Evolutionary conservation across 2,113 vertebrate genomes (phyloP), one percentile per base, ranked within the genome.

Genomic region (Lontra canadensis): DNA sequence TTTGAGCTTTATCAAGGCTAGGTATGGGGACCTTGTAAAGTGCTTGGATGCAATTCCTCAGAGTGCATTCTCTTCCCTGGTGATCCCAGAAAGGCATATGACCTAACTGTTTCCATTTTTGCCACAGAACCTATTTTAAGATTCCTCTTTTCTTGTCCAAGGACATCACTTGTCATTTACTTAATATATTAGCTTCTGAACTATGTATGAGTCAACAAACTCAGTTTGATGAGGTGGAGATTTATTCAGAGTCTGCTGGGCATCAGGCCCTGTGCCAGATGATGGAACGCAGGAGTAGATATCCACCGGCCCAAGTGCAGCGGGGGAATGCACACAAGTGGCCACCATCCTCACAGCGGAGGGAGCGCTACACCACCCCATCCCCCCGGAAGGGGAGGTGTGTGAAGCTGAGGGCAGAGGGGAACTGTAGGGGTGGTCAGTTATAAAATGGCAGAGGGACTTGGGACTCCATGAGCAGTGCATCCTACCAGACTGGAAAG

Each of bases 111-210:
- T 94, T 94, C 97, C 73, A n/a, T 78, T 94, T 96, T 88, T 57
- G 89, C 78, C 85, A 18, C 1, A 44, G 71, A 23, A 69, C 55
- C 96, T 97, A 97, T 97, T 97, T 97, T 92, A 96, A 96, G 94
- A 92, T 69, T 94, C 76, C 31, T 76, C 20, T 61, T 95, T 95
- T 96, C 88, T 31, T 74, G 47, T 95, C 95, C 94, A 88, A 98
- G 95, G 96, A 89, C 97, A 89, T 94, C 59, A 52, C 88, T 87
- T 95, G 85, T 93, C 96, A 97, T 94, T 95, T 94, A 82, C 61
- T 91, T 96, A 96, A 94, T 83, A 76, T 84, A 93, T 71, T 95
- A 92, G 78, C 86, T 95, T 94, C 94, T 97, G 96, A 94, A 91
- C 86, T 96, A 80, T 49, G 78, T 25, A 31, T 65, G 65, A 36